Percentiles rank a stretch among this genome's conserved stretches.
These are phyloP conservation scores for Parnassius orleans DNA, from an alignment of 2,888 invertebrate genomes.

Conservation along the genomic window DNA sequence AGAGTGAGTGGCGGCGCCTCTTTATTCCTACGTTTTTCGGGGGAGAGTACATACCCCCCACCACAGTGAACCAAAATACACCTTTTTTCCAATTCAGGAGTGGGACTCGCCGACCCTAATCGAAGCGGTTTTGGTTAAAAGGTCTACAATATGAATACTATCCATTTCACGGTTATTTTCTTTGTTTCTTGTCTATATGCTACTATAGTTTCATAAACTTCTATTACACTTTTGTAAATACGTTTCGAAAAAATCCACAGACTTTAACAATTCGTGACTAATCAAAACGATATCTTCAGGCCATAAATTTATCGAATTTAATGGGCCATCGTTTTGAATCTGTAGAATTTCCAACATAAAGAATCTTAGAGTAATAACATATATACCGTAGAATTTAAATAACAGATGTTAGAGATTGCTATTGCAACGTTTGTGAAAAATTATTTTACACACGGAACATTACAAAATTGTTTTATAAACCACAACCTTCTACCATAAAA, in stretches of 20 bases:
- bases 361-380: neutral
- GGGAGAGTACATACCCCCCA: no score
- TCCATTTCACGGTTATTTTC: no score
- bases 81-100: no score
- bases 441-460: slow-evolving; percentile 9
- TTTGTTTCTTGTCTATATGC: neutral
- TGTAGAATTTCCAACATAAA: slow-evolving; percentile 18
- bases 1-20: no score
- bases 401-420: neutral
- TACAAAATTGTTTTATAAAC: slow-evolving; percentile 16
- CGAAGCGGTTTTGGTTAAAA: no score
- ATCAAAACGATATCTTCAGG: slow-evolving; percentile 10
- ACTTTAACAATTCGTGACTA: slow-evolving; percentile 21
- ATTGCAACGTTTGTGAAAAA: slow-evolving; percentile 1
- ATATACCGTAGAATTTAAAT: neutral
- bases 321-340: slow-evolving; percentile 14
- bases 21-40: no score
- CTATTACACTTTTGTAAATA: slow-evolving; percentile 4
- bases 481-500: slow-evolving; percentile 25
- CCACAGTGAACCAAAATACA: no score
- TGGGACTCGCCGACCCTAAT: no score
- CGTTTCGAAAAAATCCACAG: slow-evolving; percentile 2
- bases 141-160: no score
- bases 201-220: slow-evolving; percentile 16
- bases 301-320: slow-evolving; percentile 13